Evolutionary conservation across 2,113 vertebrate genomes (phyloP).

Genomic region (Colistium nudipinnis): DNA sequence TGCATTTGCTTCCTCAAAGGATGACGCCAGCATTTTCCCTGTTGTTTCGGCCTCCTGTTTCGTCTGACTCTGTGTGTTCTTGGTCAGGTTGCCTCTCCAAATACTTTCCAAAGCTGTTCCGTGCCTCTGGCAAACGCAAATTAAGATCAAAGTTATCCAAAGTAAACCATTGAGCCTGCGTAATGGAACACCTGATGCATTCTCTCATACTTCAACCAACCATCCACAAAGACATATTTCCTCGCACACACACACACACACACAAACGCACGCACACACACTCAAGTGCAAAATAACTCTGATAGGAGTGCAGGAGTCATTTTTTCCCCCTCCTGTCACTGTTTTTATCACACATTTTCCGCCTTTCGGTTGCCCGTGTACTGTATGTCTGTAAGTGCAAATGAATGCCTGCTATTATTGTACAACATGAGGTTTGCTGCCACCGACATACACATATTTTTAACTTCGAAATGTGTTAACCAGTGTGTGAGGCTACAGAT

Average conservation of each 20-base stretch:
- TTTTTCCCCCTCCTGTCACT: not conserved
- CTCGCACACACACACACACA: no score
- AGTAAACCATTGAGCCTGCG: conserved; percentile 32
- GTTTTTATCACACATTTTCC: conserved; percentile 12
- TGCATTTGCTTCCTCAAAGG: not conserved
- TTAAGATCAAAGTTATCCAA: conserved; percentile 23
- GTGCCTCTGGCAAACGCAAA: conserved; percentile 7
- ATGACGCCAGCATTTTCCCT: not conserved
- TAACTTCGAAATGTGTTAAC: conserved; percentile 52
- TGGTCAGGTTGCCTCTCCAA: conserved; percentile 12
- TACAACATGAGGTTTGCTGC: conserved; percentile 16
- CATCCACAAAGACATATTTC: conserved; percentile 47
- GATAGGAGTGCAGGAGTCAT: not conserved
- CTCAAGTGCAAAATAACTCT: conserved; percentile 1
- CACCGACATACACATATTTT: conserved; percentile 14
- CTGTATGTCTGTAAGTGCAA: conserved; percentile 1
- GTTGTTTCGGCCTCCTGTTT: not conserved
- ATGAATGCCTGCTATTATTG: not conserved
- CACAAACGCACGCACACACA: no score
- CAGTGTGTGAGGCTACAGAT: conserved; percentile 49
- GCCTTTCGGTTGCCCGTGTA: not conserved
- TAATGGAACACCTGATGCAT: conserved; percentile 15
- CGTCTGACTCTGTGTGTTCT: not conserved
- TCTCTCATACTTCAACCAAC: conserved; percentile 36
- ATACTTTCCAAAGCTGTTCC: conserved; percentile 25